Evolutionary conservation across 2,888 invertebrate species (phyloP), one percentile per base, ranked within the genome.

Genomic region (Brachylomia viminalis): DNA sequence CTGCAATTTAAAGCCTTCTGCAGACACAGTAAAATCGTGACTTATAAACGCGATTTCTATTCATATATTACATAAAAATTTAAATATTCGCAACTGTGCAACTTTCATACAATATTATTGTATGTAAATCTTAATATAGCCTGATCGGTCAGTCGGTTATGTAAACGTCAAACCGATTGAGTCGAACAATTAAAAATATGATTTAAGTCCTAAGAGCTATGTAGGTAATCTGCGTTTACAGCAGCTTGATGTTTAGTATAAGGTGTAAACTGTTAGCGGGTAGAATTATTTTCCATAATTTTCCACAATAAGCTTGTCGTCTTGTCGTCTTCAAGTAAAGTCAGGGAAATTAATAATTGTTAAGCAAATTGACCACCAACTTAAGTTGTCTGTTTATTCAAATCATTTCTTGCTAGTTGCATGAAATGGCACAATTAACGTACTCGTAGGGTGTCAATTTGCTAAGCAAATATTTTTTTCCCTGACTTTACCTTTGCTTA

Each of bases 161-260:
- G 83, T 85, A 79, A 77, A 84, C 75, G 89, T 88, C 87, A 82
- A 74, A 80, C 71, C 27, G 38, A 72, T 77, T 76, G 81, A 85
- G 75, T 59, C 42, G 15, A 65, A 79, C 85, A 79, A 81, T 87
- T 85, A 86, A 86, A 90, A 86, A 82, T 82, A 78, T 80, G 64
- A 72, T 72, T 52, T 23, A 79, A 23, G 49, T n/a, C 8, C 72
- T 58, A 79, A 72, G 64, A 11, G 78, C 70, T 59, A 64, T 61
- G 75, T 81, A 17, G n/a, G 66, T 67, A 72, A 83, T 84, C 83
- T 83, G 80, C 72, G 67, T 45, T 79, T 75, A 73, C 67, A 72
- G 42, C 11, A 56, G 30, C 47, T 64, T 66, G 23, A 4, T 23
- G 2, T 20, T n/a, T 13, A 6, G 61, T 56, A 13, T 15, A 83